A percentile compares a stretch with the other conserved stretches of the same genome.
These are phyloP conservation scores for Eilema depressum DNA, from an alignment of 2,888 invertebrate species.

Conservation along the genomic window DNA sequence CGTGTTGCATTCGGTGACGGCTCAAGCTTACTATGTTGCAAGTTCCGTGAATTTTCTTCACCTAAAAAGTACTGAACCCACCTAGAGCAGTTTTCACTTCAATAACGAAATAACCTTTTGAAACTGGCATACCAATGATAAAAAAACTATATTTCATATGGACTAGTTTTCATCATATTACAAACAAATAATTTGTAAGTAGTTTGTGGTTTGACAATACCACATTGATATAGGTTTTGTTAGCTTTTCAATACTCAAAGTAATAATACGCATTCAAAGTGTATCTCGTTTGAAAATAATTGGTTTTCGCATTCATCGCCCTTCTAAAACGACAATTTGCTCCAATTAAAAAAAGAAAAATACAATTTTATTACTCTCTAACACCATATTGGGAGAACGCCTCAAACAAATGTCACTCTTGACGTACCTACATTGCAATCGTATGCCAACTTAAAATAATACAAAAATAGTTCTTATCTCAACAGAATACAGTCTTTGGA, in stretches of 20 bases:
- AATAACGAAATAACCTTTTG: not conserved
- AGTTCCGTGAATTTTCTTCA: no score
- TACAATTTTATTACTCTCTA: slow-evolving; percentile 73
- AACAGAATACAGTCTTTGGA: slow-evolving; percentile 18
- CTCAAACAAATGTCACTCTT: slow-evolving; percentile 82
- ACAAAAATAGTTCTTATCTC: slow-evolving; percentile 48
- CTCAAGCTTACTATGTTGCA: no score
- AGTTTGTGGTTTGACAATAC: not conserved
- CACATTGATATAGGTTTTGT: not conserved
- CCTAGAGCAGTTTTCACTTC: no score
- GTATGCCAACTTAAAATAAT: slow-evolving; percentile 15
- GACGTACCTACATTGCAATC: slow-evolving; percentile 45
- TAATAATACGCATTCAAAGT: slow-evolving; percentile 40
- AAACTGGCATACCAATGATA: not conserved
- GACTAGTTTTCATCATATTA: not conserved
- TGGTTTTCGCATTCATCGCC: slow-evolving; percentile 54
- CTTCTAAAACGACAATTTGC: slow-evolving; percentile 65
- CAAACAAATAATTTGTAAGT: not conserved
- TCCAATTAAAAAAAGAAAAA: slow-evolving; percentile 83
- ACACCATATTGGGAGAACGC: slow-evolving; percentile 83
- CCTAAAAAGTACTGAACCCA: no score
- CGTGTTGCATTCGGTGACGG: no score
- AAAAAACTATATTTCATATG: not conserved
- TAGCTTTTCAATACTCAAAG: slow-evolving; percentile 21
- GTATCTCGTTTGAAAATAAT: slow-evolving; percentile 60